Evolutionary conservation across 2,113 vertebrate genomes (phyloP), one percentile per base, ranked within the genome.

Genomic region (Sinocyclocheilus rhinocerous): DNA sequence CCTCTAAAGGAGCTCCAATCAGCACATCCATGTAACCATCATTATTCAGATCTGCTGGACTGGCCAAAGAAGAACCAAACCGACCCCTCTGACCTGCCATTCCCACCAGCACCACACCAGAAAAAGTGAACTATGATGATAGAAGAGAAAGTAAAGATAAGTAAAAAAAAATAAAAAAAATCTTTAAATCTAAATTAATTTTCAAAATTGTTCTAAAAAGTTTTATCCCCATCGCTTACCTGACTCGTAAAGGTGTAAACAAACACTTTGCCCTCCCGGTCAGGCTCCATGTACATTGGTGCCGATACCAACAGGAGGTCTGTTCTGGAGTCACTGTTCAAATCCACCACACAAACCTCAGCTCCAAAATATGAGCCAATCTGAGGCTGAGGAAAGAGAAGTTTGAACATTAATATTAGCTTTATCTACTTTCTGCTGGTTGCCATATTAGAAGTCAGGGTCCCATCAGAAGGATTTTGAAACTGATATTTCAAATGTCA

Each of bases 301-400:
- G 96, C 94, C 13, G 96, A 96, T 42, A 97, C 92, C 79, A 97
- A 92, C n/a, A 97, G 88, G 1, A 96, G 67, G 78, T 97, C 95
- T 20, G 92, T 90, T 80, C 76, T 79, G 0, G 39, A 2, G 57
- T 96, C 90, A 2, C 9, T 0, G 29, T 95, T 76, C 76, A 95
- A 0, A 16, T 96, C 94, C 89, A 97, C 85, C 3, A 92, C 89
- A 87, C 96, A 95, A 75, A 97, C 89, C 67, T 93, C 96, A 1
- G 95, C 95, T 7, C 96, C 97, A 79, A 97, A 97, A 89, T 97
- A 97, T 88, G 94, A 94, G 63, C 97, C 96, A 29, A 91, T 93
- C 94, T 97, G 94, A 85, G 78, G 48, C 89, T 89, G 52, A 73
- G 42, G 59, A 45, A 26, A 81, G 48, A 48, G 48, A 12, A 50